Percentiles rank a stretch among this genome's conserved stretches.
phyloP scores from a whole-genome alignment of 1,140 invertebrate genomes.

The Chelonus insularis region DNA sequence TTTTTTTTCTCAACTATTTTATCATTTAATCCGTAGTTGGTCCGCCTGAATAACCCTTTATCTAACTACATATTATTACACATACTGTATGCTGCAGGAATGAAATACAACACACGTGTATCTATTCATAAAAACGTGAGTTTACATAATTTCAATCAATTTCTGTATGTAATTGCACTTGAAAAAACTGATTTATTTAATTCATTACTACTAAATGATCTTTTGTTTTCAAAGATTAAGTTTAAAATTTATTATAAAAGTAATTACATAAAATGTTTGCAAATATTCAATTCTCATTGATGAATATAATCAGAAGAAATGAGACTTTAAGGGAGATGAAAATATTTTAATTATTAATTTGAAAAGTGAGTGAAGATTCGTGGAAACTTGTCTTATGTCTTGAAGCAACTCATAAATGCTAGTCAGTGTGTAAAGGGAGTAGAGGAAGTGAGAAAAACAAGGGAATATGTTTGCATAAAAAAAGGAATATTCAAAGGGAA shows the following conservation, averaged over 20 bases:
- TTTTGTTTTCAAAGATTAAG: too few species aligned
- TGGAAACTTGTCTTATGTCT: slow-evolving; percentile 10
- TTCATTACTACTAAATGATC: too few species aligned
- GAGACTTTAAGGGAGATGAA: too few species aligned
- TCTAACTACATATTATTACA: slow-evolving; percentile 27
- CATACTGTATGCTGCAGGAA: background rate
- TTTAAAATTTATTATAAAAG: too few species aligned
- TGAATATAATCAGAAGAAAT: too few species aligned
- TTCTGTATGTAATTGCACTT: too few species aligned
- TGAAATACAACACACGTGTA: background rate
- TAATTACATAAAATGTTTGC: too few species aligned
- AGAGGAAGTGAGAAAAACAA: slow-evolving; percentile 15
- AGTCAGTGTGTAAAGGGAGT: slow-evolving; percentile 4
- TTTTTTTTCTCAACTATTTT: slow-evolving; percentile 50
- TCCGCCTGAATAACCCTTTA: slow-evolving; percentile 59
- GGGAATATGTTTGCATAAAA: background rate
- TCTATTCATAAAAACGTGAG: background rate
- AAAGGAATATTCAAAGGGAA: slow-evolving; percentile 12
- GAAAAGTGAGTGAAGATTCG: background rate
- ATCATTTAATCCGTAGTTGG: slow-evolving; percentile 57
- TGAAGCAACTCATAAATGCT: slow-evolving; percentile 13
- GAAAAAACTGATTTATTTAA: too few species aligned
- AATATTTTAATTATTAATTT: too few species aligned
- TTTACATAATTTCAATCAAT: background rate
- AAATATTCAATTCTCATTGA: too few species aligned